Percentiles rank a stretch among this genome's conserved stretches.
These are phyloP conservation scores for Galeopterus variegatus DNA, from an alignment of 2,113 vertebrate species.

Conservation along the genomic window DNA sequence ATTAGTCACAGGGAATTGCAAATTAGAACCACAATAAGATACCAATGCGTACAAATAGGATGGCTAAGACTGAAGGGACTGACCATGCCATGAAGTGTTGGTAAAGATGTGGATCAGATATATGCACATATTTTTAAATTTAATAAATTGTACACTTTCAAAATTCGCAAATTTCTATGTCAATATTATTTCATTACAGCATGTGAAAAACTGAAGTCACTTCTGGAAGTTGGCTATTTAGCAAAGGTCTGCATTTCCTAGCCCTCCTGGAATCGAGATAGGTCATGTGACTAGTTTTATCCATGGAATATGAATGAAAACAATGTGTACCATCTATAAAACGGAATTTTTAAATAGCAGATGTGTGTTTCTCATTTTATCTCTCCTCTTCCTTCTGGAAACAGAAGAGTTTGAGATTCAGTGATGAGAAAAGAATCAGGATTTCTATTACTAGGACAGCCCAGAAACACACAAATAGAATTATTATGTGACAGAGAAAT, in stretches of 20 bases:
- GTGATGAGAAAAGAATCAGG: not conserved
- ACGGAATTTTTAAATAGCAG: not conserved
- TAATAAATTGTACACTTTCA: not conserved
- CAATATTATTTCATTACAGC: not conserved
- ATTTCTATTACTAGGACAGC: not conserved
- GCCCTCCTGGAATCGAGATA: not conserved
- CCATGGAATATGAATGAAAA: not conserved
- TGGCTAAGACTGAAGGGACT: not conserved
- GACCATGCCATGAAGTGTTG: not conserved
- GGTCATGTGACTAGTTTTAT: not conserved
- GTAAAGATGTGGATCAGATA: not conserved
- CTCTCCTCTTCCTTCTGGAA: not conserved
- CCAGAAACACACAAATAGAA: not conserved
- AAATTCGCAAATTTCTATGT: not conserved
- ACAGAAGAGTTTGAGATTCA: not conserved
- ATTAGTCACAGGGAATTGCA: not conserved
- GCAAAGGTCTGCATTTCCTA: not conserved
- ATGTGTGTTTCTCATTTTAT: not conserved
- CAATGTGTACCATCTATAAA: not conserved
- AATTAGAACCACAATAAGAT: not conserved
- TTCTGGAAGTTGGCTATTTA: not conserved
- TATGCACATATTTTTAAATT: not conserved
- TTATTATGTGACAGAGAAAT: not conserved
- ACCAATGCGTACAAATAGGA: not conserved
- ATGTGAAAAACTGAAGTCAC: not conserved